Conservation (phyloP, 2,797 vertebrate genomes). For the Myotis pilosus region DNA sequence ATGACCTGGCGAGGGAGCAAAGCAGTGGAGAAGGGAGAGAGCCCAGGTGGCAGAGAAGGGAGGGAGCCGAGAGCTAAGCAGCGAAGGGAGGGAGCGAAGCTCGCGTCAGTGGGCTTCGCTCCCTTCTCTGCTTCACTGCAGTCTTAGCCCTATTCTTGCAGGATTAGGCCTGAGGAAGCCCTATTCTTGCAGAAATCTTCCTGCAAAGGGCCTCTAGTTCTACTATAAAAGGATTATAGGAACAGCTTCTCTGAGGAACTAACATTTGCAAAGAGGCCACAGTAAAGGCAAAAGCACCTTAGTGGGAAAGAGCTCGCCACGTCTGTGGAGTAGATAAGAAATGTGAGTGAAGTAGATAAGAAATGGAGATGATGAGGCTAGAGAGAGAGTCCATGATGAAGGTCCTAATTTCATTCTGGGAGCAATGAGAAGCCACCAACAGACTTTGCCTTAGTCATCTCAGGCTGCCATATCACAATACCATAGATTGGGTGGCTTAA, state of each 20-base stretch:
- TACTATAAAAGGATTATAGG: not conserved
- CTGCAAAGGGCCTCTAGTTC: no score
- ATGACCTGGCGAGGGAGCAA: no score
- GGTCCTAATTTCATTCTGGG: not conserved
- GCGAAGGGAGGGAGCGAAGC: no score
- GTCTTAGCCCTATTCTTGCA: no score
- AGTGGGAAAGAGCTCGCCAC: not conserved
- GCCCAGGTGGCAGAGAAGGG: no score
- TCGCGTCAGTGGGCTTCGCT: no score
- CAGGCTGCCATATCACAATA: not conserved
- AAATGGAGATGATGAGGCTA: not conserved
- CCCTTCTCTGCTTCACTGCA: no score
- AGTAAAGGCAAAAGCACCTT: not conserved
- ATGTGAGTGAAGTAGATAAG: not conserved
- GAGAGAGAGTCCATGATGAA: not conserved
- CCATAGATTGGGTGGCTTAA: not conserved
- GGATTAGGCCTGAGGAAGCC: no score
- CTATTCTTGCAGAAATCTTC: no score
- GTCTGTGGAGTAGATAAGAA: not conserved
- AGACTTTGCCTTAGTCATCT: not conserved
- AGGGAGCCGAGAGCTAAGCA: no score
- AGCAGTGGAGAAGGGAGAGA: no score
- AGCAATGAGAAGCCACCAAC: not conserved
- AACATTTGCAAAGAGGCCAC: not conserved
- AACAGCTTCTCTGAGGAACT: not conserved